A percentile compares a stretch with the other conserved stretches of the same genome.
These are phyloP conservation scores for Aphelenchoides avenae DNA, from an alignment of 1,140 invertebrate genomes.

Conservation along the genomic window DNA sequence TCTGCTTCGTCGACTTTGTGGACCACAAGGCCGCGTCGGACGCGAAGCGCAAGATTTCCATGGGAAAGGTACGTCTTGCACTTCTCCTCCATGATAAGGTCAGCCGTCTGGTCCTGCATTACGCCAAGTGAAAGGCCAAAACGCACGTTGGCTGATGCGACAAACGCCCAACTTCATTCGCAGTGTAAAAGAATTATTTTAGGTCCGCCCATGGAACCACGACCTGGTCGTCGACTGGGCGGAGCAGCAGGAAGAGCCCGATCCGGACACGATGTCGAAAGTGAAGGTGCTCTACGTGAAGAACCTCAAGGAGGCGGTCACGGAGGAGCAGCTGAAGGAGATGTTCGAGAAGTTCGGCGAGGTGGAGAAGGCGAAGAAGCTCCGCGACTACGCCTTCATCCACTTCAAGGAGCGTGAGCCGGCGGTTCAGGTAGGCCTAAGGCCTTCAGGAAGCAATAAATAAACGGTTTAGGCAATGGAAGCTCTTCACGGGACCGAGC, in stretches of 20 bases:
- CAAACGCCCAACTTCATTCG: constrained; percentile 67
- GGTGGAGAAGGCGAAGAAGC: constrained; percentile 92
- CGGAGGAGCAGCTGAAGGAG: constrained; percentile 90
- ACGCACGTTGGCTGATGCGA: constrained; percentile 59
- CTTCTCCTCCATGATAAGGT: no score
- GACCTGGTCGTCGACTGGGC: constrained; percentile 99
- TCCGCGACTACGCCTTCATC: constrained; percentile 88
- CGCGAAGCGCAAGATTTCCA: constrained; percentile 87
- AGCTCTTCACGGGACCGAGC: constrained; percentile 82
- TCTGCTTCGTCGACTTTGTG: constrained; percentile 99
- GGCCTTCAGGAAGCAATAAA: no score
- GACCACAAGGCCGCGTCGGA: constrained; percentile 96
- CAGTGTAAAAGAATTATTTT: no score
- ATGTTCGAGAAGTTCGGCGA: constrained; percentile 86
- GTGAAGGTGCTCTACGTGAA: constrained; percentile 95
- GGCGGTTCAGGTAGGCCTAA: constrained; percentile 67
- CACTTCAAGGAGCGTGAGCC: constrained; percentile 96
- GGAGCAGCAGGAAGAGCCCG: constrained; percentile 96
- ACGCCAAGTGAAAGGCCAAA: no score
- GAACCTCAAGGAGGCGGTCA: constrained; percentile 91
- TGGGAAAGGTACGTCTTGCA: constrained; percentile 48
- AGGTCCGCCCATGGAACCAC: constrained; percentile 78
- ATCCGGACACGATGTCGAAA: constrained; percentile 97
- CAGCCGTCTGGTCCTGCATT: no score
- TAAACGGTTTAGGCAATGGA: constrained; percentile 93